A percentile compares a stretch with the other conserved stretches of the same genome.
These are phyloP conservation scores for Limulus polyphemus DNA, from an alignment of 2,888 invertebrate genomes.

Conservation along the genomic window DNA sequence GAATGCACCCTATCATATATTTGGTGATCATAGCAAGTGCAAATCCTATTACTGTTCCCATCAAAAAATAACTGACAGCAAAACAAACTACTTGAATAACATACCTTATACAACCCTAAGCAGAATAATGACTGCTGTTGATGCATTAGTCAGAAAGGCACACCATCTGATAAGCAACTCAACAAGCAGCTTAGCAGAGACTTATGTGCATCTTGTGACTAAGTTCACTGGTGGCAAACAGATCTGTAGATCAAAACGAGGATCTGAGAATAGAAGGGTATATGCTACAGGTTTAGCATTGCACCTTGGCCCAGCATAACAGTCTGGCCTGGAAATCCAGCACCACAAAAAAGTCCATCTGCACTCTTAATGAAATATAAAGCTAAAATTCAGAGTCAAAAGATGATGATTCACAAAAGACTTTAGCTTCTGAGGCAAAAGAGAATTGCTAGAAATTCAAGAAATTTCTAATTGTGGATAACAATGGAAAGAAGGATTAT, in stretches of 20 bases:
- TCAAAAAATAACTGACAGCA: too few species aligned
- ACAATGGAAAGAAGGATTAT: background rate
- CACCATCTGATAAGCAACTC: background rate
- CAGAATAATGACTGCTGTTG: background rate
- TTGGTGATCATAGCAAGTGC: too few species aligned
- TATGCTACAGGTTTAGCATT: background rate
- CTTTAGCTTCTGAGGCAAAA: too few species aligned
- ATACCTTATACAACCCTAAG: too few species aligned
- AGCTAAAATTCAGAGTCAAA: background rate
- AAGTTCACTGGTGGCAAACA: background rate
- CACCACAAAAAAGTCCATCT: background rate
- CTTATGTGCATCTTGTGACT: background rate
- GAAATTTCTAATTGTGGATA: background rate
- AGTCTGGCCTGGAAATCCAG: background rate
- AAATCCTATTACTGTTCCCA: too few species aligned
- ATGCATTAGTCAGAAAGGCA: background rate
- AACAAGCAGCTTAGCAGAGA: background rate
- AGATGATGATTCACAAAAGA: too few species aligned
- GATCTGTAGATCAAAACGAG: background rate
- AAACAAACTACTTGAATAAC: too few species aligned
- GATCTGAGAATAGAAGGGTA: background rate
- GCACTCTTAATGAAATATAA: background rate
- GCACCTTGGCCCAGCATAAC: background rate
- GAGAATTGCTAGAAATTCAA: too few species aligned
- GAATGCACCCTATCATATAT: too few species aligned